Conservation (phyloP, 2,888 invertebrate species). For the Drosophila kokeensis region DNA sequence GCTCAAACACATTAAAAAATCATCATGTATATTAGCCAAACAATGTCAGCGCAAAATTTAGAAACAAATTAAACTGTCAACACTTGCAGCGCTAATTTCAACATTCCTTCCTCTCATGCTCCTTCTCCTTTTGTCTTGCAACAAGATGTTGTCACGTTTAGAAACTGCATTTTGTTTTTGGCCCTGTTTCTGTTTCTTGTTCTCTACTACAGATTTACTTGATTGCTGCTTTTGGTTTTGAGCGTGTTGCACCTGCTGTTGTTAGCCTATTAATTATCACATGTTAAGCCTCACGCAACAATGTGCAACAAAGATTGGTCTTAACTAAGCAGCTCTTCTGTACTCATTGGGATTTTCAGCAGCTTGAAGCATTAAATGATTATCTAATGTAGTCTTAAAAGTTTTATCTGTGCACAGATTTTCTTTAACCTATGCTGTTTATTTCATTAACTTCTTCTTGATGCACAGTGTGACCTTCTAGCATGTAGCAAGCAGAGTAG, state of each 20-base stretch:
- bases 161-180: constrained; percentile 12
- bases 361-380: background rate
- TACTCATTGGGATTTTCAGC: background rate
- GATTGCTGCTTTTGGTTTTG: constrained; percentile 7
- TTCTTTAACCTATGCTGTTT: background rate
- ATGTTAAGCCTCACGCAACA: constrained; percentile 18
- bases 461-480: constrained; percentile 31
- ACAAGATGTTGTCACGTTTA: constrained; percentile 17
- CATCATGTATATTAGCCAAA: background rate
- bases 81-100: constrained; percentile 45
- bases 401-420: background rate
- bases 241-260: constrained; percentile 22
- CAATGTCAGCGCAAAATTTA: constrained; percentile 26
- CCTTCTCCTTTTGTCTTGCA: background rate
- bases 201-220: constrained; percentile 15
- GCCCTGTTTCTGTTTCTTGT: constrained; percentile 2
- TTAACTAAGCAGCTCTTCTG: background rate
- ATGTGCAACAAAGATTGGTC: constrained; percentile 14
- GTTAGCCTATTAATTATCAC: constrained; percentile 36
- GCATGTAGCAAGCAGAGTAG: constrained; percentile 22
- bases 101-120: constrained; percentile 20
- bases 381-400: background rate
- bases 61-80: constrained; percentile 35
- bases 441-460: constrained; percentile 6
- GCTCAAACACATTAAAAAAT: constrained; percentile 1